phyloP scores from a whole-genome alignment of 2,888 invertebrate genomes.

The Subacronicta megacephala region DNA sequence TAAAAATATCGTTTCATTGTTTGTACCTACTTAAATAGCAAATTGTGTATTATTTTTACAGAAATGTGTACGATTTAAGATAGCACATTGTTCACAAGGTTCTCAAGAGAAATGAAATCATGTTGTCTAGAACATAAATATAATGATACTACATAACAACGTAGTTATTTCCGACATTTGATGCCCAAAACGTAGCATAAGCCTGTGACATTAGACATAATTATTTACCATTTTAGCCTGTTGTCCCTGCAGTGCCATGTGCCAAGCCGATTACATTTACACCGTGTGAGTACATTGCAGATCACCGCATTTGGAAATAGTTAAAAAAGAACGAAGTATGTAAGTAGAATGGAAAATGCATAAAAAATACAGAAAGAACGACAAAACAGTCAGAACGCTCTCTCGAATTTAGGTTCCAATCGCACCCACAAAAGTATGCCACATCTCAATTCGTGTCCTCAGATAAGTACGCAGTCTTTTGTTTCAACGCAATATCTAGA shows the following conservation, averaged over 20 bases:
- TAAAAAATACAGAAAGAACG: no score
- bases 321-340: no score
- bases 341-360: no score
- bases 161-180: neutral
- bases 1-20: slow-evolving; percentile 5
- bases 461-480: neutral
- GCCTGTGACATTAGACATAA: no score
- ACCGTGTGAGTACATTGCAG: neutral
- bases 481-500: neutral
- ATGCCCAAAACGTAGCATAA: neutral
- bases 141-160: no score
- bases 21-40: neutral
- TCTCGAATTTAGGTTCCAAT: no score
- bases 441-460: no score
- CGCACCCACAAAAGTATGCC: no score
- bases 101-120: slow-evolving; percentile 32
- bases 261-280: neutral
- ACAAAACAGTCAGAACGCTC: no score
- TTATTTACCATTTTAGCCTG: no score
- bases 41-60: slow-evolving; percentile 1
- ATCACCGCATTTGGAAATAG: neutral
- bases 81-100: slow-evolving; percentile 20
- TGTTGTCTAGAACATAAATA: neutral
- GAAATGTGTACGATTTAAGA: slow-evolving; percentile 18
- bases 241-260: no score